Conservation (phyloP, 2,888 invertebrate species). For the Drosophila anceps region DNA sequence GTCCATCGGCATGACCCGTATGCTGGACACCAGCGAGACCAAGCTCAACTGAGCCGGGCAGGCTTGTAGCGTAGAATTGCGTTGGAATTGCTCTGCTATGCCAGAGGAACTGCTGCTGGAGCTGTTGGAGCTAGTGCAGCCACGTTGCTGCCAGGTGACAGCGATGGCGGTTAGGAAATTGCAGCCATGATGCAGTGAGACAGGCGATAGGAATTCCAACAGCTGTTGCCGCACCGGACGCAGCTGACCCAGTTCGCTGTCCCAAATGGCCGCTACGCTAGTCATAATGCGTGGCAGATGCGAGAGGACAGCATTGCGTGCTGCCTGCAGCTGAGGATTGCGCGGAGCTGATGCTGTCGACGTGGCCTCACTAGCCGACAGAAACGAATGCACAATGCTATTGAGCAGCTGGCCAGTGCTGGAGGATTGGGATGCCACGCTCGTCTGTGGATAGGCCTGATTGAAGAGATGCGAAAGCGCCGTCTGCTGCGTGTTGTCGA, state of each 20-base stretch:
- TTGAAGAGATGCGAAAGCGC: constrained; percentile 87
- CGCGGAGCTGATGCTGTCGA: constrained; percentile 77
- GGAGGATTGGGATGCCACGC: constrained; percentile 86
- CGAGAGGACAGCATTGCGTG: constrained; percentile 91
- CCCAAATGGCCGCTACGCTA: constrained; percentile 92
- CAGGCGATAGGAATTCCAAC: constrained; percentile 93
- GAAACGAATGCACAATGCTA: constrained; percentile 93
- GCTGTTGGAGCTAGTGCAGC: constrained; percentile 84
- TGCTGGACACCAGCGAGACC: constrained; percentile 92
- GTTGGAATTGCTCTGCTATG: constrained; percentile 81
- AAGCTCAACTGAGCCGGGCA: constrained; percentile 90
- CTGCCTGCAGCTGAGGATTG: constrained; percentile 85
- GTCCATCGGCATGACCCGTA: constrained; percentile 93
- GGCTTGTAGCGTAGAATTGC: constrained; percentile 86
- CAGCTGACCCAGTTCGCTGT: constrained; percentile 88
- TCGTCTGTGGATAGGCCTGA: constrained; percentile 86
- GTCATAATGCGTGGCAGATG: constrained; percentile 93
- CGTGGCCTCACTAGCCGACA: constrained; percentile 85
- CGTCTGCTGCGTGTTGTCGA: constrained; percentile 88
- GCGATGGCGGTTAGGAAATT: constrained; percentile 93
- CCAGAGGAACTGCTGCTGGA: constrained; percentile 70
- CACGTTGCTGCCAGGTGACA: constrained; percentile 93
- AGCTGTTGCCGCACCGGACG: constrained; percentile 90
- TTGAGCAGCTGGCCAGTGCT: constrained; percentile 91
- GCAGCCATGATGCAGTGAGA: constrained; percentile 92